These are phyloP conservation scores for Rotaria magnacalcarata DNA, from an alignment of 2,888 invertebrate genomes.

Conservation along the genomic window DNA sequence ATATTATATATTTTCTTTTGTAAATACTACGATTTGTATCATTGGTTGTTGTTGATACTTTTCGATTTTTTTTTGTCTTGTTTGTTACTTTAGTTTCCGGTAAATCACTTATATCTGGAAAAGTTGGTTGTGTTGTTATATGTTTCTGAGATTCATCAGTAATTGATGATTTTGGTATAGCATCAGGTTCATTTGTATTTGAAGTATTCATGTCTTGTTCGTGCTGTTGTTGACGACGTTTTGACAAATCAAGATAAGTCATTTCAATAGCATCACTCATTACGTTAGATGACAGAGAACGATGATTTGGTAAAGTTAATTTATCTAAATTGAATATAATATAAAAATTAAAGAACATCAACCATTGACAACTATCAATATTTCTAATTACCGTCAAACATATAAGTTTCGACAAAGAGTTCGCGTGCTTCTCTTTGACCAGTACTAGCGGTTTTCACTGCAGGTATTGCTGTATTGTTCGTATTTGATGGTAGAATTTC, in stretches of 20 bases:
- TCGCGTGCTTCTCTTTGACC: conserved; percentile 11
- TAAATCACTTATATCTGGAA: not conserved
- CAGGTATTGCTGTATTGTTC: not conserved
- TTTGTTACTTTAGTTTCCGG: not conserved
- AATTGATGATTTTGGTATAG: not conserved
- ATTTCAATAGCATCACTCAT: conserved; percentile 7
- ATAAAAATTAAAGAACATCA: not conserved
- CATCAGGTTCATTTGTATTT: not conserved
- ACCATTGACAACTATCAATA: not conserved
- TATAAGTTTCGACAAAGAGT: conserved; percentile 1
- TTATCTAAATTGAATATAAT: not conserved
- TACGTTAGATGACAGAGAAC: not conserved
- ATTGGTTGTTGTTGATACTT: not conserved
- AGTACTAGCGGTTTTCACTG: not conserved
- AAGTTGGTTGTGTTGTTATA: not conserved
- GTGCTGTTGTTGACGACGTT: not conserved
- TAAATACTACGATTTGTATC: not conserved
- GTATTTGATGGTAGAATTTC: not conserved
- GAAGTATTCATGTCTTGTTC: not conserved
- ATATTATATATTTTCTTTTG: not conserved
- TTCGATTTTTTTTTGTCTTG: not conserved
- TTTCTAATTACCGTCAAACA: not conserved
- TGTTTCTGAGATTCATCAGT: not conserved
- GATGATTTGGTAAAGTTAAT: not conserved
- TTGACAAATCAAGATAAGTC: conserved; percentile 1